These are phyloP conservation scores for Mactra quadrangularis DNA, from an alignment of 1,140 invertebrate genomes.

Conservation along the genomic window DNA sequence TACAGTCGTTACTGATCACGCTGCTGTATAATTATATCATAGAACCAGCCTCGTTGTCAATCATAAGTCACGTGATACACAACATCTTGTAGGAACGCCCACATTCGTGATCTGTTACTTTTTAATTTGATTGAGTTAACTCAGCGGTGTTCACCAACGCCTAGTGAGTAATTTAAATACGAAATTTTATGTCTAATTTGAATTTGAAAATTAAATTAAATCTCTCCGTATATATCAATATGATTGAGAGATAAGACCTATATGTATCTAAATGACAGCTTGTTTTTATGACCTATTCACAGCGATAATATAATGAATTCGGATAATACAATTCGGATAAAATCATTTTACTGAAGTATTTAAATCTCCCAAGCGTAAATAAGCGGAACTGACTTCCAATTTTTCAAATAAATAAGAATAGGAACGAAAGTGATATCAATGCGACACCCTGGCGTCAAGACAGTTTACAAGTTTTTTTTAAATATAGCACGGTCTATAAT, in stretches of 20 bases:
- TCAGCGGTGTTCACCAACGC: not conserved
- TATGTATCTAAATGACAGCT: slow-evolving; percentile 21
- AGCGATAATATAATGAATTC: slow-evolving; percentile 38
- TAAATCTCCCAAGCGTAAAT: slow-evolving; percentile 46
- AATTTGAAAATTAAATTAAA: slow-evolving; percentile 63
- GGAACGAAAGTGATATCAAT: not conserved
- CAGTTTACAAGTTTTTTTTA: slow-evolving; percentile 1
- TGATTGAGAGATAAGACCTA: not conserved
- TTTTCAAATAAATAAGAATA: slow-evolving; percentile 53
- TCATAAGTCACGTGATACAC: too few species aligned
- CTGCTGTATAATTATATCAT: too few species aligned
- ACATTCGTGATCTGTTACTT: not conserved
- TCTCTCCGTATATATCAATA: slow-evolving; percentile 36
- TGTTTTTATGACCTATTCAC: slow-evolving; percentile 35
- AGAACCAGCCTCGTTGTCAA: too few species aligned
- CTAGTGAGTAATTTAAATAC: slow-evolving; percentile 43
- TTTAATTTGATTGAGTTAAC: slow-evolving; percentile 6
- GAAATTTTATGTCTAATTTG: slow-evolving; percentile 55
- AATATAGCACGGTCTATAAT: slow-evolving; percentile 35
- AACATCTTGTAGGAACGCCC: not conserved
- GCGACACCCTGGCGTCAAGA: slow-evolving; percentile 47
- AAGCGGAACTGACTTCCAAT: slow-evolving; percentile 42
- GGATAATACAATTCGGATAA: slow-evolving; percentile 12
- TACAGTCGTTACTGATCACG: too few species aligned
- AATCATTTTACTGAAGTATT: slow-evolving; percentile 47